Evolutionary conservation across 2,113 vertebrate genomes (phyloP), one percentile per base, ranked within the genome.

Genomic region (Raja brachyura): DNA sequence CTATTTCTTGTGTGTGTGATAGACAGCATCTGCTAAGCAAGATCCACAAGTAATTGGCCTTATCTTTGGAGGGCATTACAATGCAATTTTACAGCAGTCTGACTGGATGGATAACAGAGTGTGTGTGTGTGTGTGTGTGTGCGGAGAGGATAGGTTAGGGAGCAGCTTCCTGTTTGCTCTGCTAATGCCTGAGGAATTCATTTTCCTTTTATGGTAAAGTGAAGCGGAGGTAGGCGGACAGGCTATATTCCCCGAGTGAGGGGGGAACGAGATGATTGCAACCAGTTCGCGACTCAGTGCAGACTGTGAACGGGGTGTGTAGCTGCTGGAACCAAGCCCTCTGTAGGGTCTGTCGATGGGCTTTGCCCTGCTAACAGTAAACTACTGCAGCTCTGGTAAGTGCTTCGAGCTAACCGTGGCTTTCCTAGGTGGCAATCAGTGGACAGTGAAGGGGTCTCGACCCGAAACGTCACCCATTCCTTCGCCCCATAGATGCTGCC

Each of bases 181-280:
- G 75, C 66, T 93, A 79, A 61, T 79, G 59, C 74, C 83, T 0
- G 28, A 75, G 93, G 77, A 92, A 92, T 92, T 92, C 68, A 59
- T 93, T 76, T 93, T 74, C 94, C 93, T 93, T 94, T 94, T 94
- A 94, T 93, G 94, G 94, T 93, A 92, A 94, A 86, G 92, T 54
- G 56, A 48, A 85, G 83, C 93, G 61, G 93, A 74, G 94, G 93
- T 75, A 83, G 93, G 78, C 28, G 22, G 76, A 79, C 66, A 48
- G 66, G 59, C 31, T 74, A 73, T 48, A 48, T 48, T 70, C 66
- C 68, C 68, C 13, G 39, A 48, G 39, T 48, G 39, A 48, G 39
- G 39, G 39, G 39, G 39, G 39, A 92, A 22, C 48, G 66, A 92
- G 20, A 92, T 54, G 20, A 88, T 28, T 48, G 28, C 66, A 54